Percentiles rank a stretch among this genome's conserved stretches.
phyloP scores from a whole-genome alignment of 2,888 invertebrate species.

The Entomobrya proxima region DNA sequence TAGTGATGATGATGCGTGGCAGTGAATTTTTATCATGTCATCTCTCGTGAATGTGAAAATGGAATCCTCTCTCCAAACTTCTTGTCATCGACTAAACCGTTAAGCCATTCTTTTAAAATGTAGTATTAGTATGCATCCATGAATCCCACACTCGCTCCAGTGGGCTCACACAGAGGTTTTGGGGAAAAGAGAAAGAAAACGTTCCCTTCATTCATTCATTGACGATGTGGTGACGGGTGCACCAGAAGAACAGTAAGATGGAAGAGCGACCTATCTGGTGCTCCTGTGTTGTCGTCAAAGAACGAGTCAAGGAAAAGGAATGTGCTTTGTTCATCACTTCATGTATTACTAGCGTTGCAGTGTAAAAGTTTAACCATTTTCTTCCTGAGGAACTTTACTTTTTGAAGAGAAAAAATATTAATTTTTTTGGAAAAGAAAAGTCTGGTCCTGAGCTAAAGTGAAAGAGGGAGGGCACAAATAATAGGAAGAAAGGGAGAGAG shows the following conservation, averaged over 20 bases:
- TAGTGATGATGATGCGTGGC: not conserved
- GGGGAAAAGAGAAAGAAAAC: not conserved
- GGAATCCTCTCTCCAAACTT: not conserved
- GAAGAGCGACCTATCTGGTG: not conserved
- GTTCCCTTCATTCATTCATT: conserved; percentile 15
- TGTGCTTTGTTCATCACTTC: not conserved
- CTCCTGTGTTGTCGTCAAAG: not conserved
- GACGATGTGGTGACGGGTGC: not conserved
- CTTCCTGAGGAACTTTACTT: not conserved
- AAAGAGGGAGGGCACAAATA: conserved; percentile 10
- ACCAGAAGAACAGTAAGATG: not conserved
- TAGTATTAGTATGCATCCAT: conserved; percentile 10
- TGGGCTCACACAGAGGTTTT: not conserved
- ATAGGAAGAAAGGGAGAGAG: conserved; percentile 9
- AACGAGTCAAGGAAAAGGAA: not conserved
- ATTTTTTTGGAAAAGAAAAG: conserved; percentile 4
- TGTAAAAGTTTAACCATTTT: not conserved
- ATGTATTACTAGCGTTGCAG: not conserved
- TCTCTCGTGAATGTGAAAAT: not conserved
- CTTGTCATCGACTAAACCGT: not conserved
- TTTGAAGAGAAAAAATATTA: not conserved
- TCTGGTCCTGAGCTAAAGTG: not conserved
- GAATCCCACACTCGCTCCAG: conserved; percentile 1
- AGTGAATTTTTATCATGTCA: not conserved
- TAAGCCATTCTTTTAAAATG: not conserved